A percentile compares a stretch with the other conserved stretches of the same genome.
Conservation (phyloP, 2,888 invertebrate genomes). For the Pollenia griseotomentosa region DNA sequence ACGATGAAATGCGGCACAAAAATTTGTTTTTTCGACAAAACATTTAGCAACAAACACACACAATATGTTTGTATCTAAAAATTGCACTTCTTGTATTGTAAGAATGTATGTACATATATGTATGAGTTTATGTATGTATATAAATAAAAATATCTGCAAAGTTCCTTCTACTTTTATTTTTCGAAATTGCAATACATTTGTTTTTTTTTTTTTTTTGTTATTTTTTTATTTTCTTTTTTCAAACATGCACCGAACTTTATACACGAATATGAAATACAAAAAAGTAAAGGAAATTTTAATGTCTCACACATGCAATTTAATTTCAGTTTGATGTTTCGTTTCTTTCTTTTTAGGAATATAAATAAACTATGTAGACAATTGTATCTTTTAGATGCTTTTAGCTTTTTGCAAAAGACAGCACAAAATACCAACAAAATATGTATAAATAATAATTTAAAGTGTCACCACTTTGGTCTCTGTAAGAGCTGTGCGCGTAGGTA, state of each 20-base stretch:
- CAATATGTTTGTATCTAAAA: constrained; percentile 45
- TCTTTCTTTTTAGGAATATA: constrained; percentile 56
- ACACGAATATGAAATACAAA: constrained; percentile 60
- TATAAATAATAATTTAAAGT: constrained; percentile 69
- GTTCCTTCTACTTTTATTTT: constrained; percentile 60
- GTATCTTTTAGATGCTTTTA: constrained; percentile 16
- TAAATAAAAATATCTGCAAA: constrained; percentile 67
- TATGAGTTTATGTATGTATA: constrained; percentile 24
- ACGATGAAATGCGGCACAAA: constrained; percentile 44
- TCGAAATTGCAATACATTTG: constrained; percentile 22
- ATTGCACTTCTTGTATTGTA: constrained; percentile 16
- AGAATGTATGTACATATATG: not conserved
- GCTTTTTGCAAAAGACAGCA: constrained; percentile 30
- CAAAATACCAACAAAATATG: constrained; percentile 29
- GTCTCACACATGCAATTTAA: constrained; percentile 68
- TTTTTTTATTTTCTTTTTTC: constrained; percentile 9
- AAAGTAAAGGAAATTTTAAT: constrained; percentile 58
- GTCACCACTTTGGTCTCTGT: constrained; percentile 66
- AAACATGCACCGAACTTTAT: constrained; percentile 39
- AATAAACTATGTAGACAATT: constrained; percentile 65
- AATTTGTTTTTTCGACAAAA: constrained; percentile 34
- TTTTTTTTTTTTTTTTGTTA: not conserved
- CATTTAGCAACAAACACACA: constrained; percentile 50
- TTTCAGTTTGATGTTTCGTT: constrained; percentile 26
- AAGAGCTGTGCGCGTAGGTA: constrained; percentile 1